These are phyloP conservation scores for Thecophora atra DNA, from an alignment of 2,888 invertebrate species.

Conservation along the genomic window DNA sequence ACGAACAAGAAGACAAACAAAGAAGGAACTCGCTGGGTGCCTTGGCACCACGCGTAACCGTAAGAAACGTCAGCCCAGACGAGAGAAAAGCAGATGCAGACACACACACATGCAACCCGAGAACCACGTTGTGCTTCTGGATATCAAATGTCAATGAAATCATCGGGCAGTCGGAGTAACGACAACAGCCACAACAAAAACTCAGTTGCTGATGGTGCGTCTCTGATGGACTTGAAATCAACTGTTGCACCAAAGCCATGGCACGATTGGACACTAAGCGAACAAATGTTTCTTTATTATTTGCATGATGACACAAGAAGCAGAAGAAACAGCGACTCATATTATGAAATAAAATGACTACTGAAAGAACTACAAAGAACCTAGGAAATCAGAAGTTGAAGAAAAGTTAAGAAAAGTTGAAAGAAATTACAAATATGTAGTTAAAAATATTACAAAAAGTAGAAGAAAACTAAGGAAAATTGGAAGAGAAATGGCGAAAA, in stretches of 20 bases:
- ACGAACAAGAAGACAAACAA: not conserved
- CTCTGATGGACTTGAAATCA: conserved; percentile 22
- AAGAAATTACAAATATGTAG: too few species aligned
- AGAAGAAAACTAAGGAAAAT: too few species aligned
- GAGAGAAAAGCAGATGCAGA: conserved; percentile 37
- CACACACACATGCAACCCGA: conserved; percentile 19
- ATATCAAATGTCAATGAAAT: conserved; percentile 34
- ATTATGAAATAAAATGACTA: too few species aligned
- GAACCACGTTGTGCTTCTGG: conserved; percentile 19
- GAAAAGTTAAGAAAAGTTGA: too few species aligned
- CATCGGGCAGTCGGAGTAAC: conserved; percentile 23
- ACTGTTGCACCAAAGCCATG: conserved; percentile 27
- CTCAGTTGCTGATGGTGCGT: not conserved
- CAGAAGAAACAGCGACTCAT: too few species aligned
- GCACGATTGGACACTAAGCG: conserved; percentile 12
- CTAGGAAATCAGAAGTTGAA: too few species aligned
- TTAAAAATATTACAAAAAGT: too few species aligned
- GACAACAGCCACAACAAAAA: too few species aligned
- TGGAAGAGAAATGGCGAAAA: too few species aligned
- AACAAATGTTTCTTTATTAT: conserved; percentile 27
- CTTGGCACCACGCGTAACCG: conserved; percentile 35
- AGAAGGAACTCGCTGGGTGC: not conserved
- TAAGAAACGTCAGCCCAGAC: conserved; percentile 22
- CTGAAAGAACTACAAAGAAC: too few species aligned
- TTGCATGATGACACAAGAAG: not conserved